Base-by-base conservation (phyloP, 2,888 invertebrate species). In the Rhopalosiphum nymphaeae region DNA sequence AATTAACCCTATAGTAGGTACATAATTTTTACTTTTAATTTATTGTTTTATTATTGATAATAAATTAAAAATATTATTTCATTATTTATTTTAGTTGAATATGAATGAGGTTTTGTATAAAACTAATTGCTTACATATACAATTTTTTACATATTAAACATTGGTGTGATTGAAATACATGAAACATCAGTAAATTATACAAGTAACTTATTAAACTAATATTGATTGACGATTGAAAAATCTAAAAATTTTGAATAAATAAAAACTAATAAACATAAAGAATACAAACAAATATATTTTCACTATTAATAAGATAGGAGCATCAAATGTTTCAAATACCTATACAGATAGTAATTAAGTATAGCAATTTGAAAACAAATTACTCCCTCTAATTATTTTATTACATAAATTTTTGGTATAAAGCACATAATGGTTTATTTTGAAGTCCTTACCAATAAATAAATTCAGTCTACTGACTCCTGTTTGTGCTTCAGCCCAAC, bases 401-500 rank as follows among this genome's bases (percentile, higher is more conserved):
- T 21, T 21, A n/a, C 1, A n/a, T 67, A 13, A 21, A 78, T 29
- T 13, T 3, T 0, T 29, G 26, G 44, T 29, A 89, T 46, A 46
- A 36, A 49, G 21, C n/a, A 46, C 21, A 86, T 9, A 10, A 36
- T 25, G 67, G 21, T 67, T 67, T n/a, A 46, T 61, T 61, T 89
- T 10, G 10, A 90, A 91, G 49, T 94, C 96, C 97, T 97, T 96
- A 98, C 98, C 98, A 95, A 97, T 95, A 96, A 98, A 98, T 95
- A 98, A 95, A 96, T 98, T 98, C 53, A 97, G 96, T 95, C 98
- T 97, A 95, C 97, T 97, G 91, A 98, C 96, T 95, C 97, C 98
- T 95, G 97, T 97, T 96, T 97, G 97, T 95, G 96, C 96, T 96
- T 98, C 98, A 11, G 97, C 96, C 95, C 96, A 96, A 49, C 97